Percentiles rank a stretch among this genome's conserved stretches.
phyloP scores from a whole-genome alignment of 2,888 invertebrate genomes.

The Philaethria dido region DNA sequence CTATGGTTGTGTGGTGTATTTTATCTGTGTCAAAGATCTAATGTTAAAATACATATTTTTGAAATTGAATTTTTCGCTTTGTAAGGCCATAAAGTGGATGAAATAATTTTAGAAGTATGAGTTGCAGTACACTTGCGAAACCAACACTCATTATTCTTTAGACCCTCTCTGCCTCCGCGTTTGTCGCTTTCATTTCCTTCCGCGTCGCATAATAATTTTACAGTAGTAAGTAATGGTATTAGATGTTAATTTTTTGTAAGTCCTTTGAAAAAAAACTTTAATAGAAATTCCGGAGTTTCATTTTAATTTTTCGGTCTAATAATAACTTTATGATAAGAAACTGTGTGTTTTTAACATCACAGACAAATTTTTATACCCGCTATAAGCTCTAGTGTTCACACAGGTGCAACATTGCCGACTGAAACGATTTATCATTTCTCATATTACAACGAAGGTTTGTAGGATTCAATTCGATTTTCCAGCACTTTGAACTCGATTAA shows the following conservation, averaged over 20 bases:
- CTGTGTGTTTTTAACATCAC: neutral
- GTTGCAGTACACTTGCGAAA: conserved; percentile 15
- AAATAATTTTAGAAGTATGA: conserved; percentile 23
- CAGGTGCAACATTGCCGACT: conserved; percentile 14
- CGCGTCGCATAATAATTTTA: conserved; percentile 17
- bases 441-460: conserved; percentile 13
- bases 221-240: conserved; percentile 8
- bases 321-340: neutral
- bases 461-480: conserved; percentile 24
- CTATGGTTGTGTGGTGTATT: too few species aligned
- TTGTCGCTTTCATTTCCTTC: conserved; percentile 30
- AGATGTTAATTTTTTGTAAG: conserved; percentile 2
- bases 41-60: neutral
- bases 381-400: neutral
- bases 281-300: neutral
- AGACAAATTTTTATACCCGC: neutral
- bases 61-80: neutral
- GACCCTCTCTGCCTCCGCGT: conserved; percentile 15
- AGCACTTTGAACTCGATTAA: conserved; percentile 12
- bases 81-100: neutral
- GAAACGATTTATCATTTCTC: conserved; percentile 19
- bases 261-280: neutral
- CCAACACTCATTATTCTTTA: conserved; percentile 23
- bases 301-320: neutral
- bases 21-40: too few species aligned